A percentile compares a stretch with the other conserved stretches of the same genome.
These are phyloP conservation scores for Sapajus apella DNA, from an alignment of 2,113 vertebrate genomes.

Conservation along the genomic window DNA sequence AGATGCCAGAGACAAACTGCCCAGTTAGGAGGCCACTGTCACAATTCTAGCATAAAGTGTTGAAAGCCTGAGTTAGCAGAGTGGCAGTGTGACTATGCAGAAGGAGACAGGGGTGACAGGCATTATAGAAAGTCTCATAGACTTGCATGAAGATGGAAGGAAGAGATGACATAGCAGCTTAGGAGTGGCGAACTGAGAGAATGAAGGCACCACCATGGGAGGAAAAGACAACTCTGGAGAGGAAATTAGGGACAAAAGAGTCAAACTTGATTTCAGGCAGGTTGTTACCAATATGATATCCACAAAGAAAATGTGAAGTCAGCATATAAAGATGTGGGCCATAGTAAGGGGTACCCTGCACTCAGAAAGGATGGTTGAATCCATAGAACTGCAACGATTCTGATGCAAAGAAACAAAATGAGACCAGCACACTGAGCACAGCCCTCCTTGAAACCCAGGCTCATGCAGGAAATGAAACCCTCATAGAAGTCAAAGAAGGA, in stretches of 20 bases:
- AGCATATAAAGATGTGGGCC: neutral
- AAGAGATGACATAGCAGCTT: neutral
- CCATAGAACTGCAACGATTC: neutral
- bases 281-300: neutral
- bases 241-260: neutral
- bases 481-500: neutral
- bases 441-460: neutral
- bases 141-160: neutral
- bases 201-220: neutral
- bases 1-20: neutral
- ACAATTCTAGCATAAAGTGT: neutral
- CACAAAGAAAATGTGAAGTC: neutral
- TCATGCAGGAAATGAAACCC: neutral
- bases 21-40: neutral
- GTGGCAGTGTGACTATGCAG: neutral
- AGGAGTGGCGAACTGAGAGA: neutral
- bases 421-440: neutral
- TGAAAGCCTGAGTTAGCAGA: neutral
- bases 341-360: neutral
- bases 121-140: neutral
- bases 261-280: neutral
- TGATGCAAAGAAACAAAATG: conserved; percentile 21
- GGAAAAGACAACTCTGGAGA: neutral
- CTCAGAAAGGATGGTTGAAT: neutral
- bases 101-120: neutral